Conservation (phyloP, 1,140 invertebrate species). For the Macrotrachela quadricornifera region DNA sequence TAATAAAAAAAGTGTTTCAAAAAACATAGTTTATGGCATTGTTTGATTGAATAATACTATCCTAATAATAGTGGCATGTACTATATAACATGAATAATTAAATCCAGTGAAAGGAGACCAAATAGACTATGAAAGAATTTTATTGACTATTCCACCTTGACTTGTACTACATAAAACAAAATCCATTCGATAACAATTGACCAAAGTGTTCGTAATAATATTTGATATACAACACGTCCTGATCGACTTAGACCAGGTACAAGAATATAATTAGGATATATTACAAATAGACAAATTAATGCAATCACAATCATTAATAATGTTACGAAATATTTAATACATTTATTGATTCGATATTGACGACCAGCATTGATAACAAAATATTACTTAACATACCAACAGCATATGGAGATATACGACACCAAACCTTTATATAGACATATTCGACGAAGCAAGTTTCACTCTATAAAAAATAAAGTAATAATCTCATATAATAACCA, state of each 20-base stretch:
- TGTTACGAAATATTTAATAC: too few relatives aligned
- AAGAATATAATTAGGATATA: not conserved
- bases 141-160: conserved; percentile 37
- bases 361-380: conserved; percentile 4
- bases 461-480: not conserved
- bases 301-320: not conserved
- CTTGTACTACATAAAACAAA: too few relatives aligned
- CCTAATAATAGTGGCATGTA: conserved; percentile 35
- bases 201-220: too few relatives aligned
- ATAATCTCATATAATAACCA: too few relatives aligned
- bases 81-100: conserved; percentile 67
- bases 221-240: not conserved
- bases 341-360: conserved; percentile 8
- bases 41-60: too few relatives aligned
- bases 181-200: too few relatives aligned
- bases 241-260: not conserved
- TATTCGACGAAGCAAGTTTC: conserved; percentile 29
- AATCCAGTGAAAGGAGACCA: conserved; percentile 60
- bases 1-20: too few relatives aligned
- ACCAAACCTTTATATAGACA: conserved; percentile 52
- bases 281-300: not conserved
- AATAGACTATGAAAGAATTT: conserved; percentile 50
- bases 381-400: conserved; percentile 32
- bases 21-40: too few relatives aligned
- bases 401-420: conserved; percentile 32